Conservation (phyloP, 2,113 vertebrate genomes). For the Morone saxatilis region DNA sequence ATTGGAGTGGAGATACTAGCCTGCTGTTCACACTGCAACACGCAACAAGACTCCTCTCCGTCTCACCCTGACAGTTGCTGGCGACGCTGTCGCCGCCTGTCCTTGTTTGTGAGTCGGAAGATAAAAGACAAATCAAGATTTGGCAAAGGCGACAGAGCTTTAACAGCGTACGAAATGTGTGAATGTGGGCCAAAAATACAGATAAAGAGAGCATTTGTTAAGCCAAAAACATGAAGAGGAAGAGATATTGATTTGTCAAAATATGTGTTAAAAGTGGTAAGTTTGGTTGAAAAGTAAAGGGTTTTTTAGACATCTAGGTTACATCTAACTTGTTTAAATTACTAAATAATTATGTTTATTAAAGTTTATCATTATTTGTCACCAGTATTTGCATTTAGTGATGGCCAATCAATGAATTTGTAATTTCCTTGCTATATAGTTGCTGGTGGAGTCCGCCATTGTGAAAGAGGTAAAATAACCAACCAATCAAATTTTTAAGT, state of each 20-base stretch:
- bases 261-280: not conserved
- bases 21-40: slow-evolving; percentile 51
- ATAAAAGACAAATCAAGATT: slow-evolving; percentile 32
- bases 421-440: no score
- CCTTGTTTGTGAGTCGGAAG: slow-evolving; percentile 14
- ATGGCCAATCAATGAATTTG: no score
- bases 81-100: slow-evolving; percentile 10
- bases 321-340: not conserved
- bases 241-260: not conserved
- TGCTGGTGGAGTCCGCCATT: no score
- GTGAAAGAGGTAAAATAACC: not conserved
- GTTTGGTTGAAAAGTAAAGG: not conserved
- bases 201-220: not conserved
- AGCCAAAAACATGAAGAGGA: not conserved
- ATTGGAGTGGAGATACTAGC: slow-evolving; percentile 70
- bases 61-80: slow-evolving; percentile 24
- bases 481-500: not conserved
- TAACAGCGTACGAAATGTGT: not conserved
- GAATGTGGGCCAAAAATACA: slow-evolving; percentile 14
- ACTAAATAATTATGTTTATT: no score
- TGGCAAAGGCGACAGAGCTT: slow-evolving; percentile 8
- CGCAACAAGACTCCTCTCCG: slow-evolving; percentile 24
- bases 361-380: no score
- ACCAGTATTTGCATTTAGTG: no score
- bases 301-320: not conserved